Percentiles rank a stretch among this genome's conserved stretches.
These are phyloP conservation scores for Leucophenga maculata DNA, from an alignment of 2,888 invertebrate genomes.

Conservation along the genomic window DNA sequence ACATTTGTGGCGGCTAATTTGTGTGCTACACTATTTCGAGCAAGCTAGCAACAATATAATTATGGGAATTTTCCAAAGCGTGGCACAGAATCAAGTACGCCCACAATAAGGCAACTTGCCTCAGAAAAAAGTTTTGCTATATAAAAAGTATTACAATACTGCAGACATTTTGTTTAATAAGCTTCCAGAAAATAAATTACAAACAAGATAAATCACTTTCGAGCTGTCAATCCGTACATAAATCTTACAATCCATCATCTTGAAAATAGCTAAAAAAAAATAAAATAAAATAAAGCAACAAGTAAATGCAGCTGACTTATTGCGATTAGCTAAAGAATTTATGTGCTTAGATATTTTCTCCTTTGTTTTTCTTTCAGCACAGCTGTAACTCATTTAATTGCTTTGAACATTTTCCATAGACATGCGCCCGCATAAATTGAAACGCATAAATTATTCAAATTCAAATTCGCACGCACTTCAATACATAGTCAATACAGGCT, in stretches of 20 bases:
- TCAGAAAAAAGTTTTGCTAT: no score
- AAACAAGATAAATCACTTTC: background rate
- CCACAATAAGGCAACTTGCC: no score
- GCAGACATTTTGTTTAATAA: no score
- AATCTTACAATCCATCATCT: no score
- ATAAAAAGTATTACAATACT: no score
- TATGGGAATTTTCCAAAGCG: no score
- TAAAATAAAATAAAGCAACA: background rate
- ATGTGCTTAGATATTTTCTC: background rate
- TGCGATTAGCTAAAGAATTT: background rate
- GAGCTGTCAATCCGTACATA: background rate
- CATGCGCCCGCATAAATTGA: slow-evolving; percentile 10
- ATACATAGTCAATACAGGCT: no score
- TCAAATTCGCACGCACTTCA: slow-evolving; percentile 1
- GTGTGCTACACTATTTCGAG: no score
- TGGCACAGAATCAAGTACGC: no score
- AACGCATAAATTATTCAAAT: slow-evolving; percentile 1
- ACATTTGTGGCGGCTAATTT: no score
- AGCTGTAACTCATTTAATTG: background rate
- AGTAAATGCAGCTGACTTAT: background rate
- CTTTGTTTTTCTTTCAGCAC: background rate
- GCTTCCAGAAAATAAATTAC: no score
- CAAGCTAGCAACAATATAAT: no score
- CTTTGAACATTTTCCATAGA: background rate
- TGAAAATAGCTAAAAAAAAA: background rate